Base-by-base conservation (phyloP, 2,113 vertebrate species). In the Microcebus jonahi region DNA sequence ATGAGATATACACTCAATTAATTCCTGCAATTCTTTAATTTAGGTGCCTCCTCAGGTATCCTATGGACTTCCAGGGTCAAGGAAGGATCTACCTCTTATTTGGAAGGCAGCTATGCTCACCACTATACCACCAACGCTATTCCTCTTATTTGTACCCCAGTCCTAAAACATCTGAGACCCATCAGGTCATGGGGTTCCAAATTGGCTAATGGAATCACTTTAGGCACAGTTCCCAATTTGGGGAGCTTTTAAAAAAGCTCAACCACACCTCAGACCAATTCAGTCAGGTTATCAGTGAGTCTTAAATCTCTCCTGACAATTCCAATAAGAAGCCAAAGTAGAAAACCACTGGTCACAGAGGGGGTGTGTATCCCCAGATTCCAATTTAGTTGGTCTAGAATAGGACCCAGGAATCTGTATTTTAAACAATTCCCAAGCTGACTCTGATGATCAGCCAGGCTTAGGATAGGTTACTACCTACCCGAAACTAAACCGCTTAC, bases 21-120 rank as follows among this genome's bases (percentile, higher is more conserved):
- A 91, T n/a, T 94, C 73, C 59, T 70, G 31, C 17, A 70, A 57
- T 6, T 85, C 76, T 76, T 89, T 93, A 50, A 42, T 8, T 67
- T 10, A 70, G 34, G n/a, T 23, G 21, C 23, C 45, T 57, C 50
- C 50, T 94, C 14, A 17, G 57, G n/a, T 2, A 90, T 36, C 68
- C 55, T 90, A 6, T 36, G 21, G n/a, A 63, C n/a, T 73, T 75
- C 53, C 42, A 61, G 61, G 63, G 21, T 92, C 29, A 88, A 29
- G 8, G 65, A 92, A 94, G 21, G 39, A 67, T 80, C 34, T 12
- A 61, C 71, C 48, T 82, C 29, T 55, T 90, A 90, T 90, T 98
- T 98, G 97, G 98, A 99, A 99, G 98, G 98, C 99, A 99, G 98
- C 98, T 99, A 99, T 99, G 98, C 98, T 99, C 97, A 99, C 98